These are phyloP conservation scores for Dipodomys spectabilis DNA, from an alignment of 2,113 vertebrate genomes.

Conservation along the genomic window DNA sequence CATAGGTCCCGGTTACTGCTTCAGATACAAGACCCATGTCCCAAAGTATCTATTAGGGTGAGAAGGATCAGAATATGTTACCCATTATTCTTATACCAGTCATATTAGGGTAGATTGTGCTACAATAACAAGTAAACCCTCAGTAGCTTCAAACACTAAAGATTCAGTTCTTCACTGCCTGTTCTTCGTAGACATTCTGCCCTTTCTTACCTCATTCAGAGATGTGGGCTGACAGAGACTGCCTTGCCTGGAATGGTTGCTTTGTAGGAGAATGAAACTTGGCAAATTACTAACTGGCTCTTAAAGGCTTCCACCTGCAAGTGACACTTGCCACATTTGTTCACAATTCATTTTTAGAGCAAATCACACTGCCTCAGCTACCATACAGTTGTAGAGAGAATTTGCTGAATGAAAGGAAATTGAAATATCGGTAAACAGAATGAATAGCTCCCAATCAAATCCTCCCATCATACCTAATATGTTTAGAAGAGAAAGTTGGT, in stretches of 20 bases:
- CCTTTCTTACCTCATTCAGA: background rate
- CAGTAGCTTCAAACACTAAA: background rate
- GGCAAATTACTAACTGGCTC: background rate
- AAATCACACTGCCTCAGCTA: background rate
- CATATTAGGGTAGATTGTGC: background rate
- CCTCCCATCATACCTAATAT: background rate
- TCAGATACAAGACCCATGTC: background rate
- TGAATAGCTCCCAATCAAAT: background rate
- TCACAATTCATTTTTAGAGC: slow-evolving; percentile 25
- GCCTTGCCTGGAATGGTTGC: background rate
- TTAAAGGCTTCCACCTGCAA: background rate
- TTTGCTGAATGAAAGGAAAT: slow-evolving; percentile 41
- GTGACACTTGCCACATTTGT: background rate
- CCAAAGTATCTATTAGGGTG: background rate
- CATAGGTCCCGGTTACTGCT: background rate
- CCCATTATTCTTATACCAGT: background rate
- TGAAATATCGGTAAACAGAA: slow-evolving; percentile 26
- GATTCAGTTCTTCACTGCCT: background rate
- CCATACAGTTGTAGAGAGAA: background rate
- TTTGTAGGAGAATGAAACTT: background rate
- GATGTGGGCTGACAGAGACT: background rate
- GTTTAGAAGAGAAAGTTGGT: background rate
- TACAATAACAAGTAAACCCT: background rate
- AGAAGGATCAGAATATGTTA: background rate
- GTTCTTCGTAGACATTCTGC: background rate